Evolutionary conservation across 2,113 vertebrate genomes (phyloP), one percentile per base, ranked within the genome.

Genomic region (Menura novaehollandiae): DNA sequence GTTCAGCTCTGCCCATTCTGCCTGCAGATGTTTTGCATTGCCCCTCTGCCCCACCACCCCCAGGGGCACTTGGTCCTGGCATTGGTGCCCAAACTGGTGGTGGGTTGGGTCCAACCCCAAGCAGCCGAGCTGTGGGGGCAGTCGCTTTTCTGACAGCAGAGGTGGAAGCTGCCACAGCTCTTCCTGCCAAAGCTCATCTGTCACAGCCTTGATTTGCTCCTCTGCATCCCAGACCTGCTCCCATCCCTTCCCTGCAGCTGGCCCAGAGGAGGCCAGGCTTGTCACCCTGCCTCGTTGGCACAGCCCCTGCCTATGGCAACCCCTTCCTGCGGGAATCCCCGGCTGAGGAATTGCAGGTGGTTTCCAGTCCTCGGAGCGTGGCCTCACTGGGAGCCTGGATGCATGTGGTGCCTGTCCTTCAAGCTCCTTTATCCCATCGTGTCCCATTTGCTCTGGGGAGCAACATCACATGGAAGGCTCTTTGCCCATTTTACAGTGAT

Each of bases 231-330:
- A 76, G 44, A 33, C 44, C 49, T 55, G 55, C 21, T 71, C 43
- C 26, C 30, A 67, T 81, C 60, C 52, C 13, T 20, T 84, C 28
- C 63, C 66, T 74, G 76, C 72, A 92, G 60, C 81, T 72, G 82
- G 81, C 66, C 74, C 41, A 64, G 39, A 39, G 66, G 11, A 91
- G 55, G 33, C 27, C 78, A 59, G 68, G 75, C 27, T 51, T 4
- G 1, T 63, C 6, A 1, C 74, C 1, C 0, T 26, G 43, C 52
- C 4, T 4, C 0, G 0, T 0, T 55, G 80, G 72, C 9, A 6
- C 76, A 62, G 32, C 8, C 71, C 33, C 22, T 8, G 62, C 43
- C 58, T 2, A 2, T 3, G 3, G 64, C 75, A 77, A 13, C 67
- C 24, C 43, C 28, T 83, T 88, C 78, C 63, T 2, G 0, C 0